Conservation (phyloP, 1,140 invertebrate genomes). For the Panulirus ornatus region DNA sequence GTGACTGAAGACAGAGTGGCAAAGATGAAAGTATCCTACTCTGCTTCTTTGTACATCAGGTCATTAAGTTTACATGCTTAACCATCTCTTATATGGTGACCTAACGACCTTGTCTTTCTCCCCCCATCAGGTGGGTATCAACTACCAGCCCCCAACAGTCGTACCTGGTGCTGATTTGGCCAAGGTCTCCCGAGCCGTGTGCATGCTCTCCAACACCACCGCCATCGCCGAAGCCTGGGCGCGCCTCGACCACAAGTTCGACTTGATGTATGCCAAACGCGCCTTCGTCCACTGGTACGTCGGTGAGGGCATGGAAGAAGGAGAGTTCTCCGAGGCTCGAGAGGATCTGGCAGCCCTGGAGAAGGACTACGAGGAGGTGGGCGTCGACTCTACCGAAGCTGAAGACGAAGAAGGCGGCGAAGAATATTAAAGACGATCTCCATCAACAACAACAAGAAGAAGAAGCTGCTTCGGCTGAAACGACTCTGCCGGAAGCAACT, state of each 20-base stretch:
- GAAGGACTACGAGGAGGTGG: conserved; percentile 61
- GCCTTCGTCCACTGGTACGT: conserved; percentile 62
- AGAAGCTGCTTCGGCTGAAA: too few species aligned
- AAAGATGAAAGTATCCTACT: too few species aligned
- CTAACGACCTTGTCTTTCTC: background rate
- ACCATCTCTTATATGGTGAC: too few species aligned
- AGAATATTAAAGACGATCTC: conserved; percentile 54
- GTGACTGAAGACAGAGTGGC: too few species aligned
- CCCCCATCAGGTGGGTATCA: conserved; percentile 44
- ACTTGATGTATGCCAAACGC: conserved; percentile 55
- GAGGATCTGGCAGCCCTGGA: conserved; percentile 51
- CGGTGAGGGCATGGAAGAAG: conserved; percentile 59
- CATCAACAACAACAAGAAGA: too few species aligned
- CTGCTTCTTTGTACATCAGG: too few species aligned
- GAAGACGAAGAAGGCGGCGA: conserved; percentile 61
- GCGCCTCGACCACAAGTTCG: conserved; percentile 59
- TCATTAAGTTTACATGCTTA: too few species aligned
- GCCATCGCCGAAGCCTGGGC: conserved; percentile 60
- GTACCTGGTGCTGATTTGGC: conserved; percentile 55
- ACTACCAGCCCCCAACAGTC: conserved; percentile 55
- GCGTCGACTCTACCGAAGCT: conserved; percentile 60
- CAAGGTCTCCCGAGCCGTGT: conserved; percentile 53
- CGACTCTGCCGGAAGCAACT: too few species aligned
- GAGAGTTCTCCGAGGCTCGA: conserved; percentile 51
- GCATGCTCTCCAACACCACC: conserved; percentile 58